A percentile compares a stretch with the other conserved stretches of the same genome.
Conservation (phyloP, 2,888 invertebrate species). For the Neoscelio sp. region DNA sequence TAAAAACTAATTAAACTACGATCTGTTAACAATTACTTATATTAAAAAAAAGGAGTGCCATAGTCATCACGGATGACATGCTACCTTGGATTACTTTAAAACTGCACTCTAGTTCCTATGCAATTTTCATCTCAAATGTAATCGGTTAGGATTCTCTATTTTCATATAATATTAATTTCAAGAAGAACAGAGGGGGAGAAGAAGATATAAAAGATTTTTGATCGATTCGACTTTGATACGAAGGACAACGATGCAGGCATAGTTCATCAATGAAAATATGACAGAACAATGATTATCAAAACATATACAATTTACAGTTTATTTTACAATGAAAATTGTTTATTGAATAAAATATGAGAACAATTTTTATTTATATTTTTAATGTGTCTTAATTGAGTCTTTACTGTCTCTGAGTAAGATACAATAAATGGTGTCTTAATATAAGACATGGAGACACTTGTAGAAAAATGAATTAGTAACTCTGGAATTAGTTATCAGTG, state of each 20-base stretch:
- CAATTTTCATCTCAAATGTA: slow-evolving; percentile 33
- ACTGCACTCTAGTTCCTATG: slow-evolving; percentile 10
- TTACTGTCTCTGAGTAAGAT: too few relatives aligned
- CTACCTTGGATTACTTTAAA: slow-evolving; percentile 34
- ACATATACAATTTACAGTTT: too few relatives aligned
- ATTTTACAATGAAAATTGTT: too few relatives aligned
- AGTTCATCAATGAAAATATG: slow-evolving; percentile 16
- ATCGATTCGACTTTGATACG: slow-evolving; percentile 55
- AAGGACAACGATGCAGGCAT: slow-evolving; percentile 32
- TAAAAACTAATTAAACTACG: slow-evolving; percentile 18
- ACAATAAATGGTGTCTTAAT: too few relatives aligned
- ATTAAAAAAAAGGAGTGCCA: slow-evolving; percentile 17
- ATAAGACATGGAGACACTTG: too few relatives aligned
- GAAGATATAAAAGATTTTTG: slow-evolving; percentile 29
- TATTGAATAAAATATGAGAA: too few relatives aligned
- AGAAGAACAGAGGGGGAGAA: slow-evolving; percentile 19
- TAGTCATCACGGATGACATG: neutral
- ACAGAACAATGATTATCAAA: too few relatives aligned
- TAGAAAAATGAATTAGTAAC: too few relatives aligned
- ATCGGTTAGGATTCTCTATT: slow-evolving; percentile 13
- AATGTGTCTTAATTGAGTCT: too few relatives aligned
- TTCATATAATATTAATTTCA: slow-evolving; percentile 32
- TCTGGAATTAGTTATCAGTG: too few relatives aligned
- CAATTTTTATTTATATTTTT: too few relatives aligned
- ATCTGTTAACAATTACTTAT: slow-evolving; percentile 23